These are phyloP conservation scores for Hypsibius dujardini DNA, from an alignment of 1,140 invertebrate genomes.

Conservation along the genomic window DNA sequence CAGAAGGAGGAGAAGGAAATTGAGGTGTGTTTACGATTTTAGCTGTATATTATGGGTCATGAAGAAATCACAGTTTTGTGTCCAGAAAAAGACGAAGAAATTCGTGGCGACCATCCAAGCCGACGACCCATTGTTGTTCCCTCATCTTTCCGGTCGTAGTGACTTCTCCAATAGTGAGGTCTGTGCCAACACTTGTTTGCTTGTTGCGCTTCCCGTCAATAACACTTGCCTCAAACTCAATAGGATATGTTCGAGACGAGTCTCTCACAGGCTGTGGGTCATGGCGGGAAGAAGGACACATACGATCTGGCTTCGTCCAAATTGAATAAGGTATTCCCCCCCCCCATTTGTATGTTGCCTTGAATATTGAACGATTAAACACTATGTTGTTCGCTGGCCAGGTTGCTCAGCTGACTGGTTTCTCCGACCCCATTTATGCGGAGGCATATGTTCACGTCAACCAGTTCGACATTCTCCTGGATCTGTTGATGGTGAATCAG, in stretches of 20 bases:
- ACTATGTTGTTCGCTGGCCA: too few species aligned
- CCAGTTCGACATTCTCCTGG: conserved; percentile 94
- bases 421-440: conserved; percentile 95
- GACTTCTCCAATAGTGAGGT: conserved; percentile 4
- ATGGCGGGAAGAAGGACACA: conserved; percentile 40
- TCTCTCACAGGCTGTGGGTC: conserved; percentile 68
- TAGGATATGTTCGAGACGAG: conserved; percentile 82
- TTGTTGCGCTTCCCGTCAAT: too few species aligned
- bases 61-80: conserved; percentile 22
- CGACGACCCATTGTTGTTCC: conserved; percentile 68
- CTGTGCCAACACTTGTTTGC: too few species aligned
- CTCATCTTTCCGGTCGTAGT: conserved; percentile 46
- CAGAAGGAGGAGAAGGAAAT: conserved; percentile 46
- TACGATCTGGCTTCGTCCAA: conserved; percentile 43
- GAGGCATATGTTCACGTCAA: conserved; percentile 98
- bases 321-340: conserved; percentile 49
- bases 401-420: conserved; percentile 96
- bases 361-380: too few species aligned
- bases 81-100: conserved; percentile 39
- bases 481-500: conserved; percentile 93
- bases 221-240: too few species aligned
- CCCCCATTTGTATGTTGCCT: too few species aligned
- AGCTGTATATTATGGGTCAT: too few species aligned
- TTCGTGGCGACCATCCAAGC: conserved; percentile 53
- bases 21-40: too few species aligned